Evolutionary conservation across 2,888 invertebrate genomes (phyloP).

Genomic region (Leptothorax acervorum): DNA sequence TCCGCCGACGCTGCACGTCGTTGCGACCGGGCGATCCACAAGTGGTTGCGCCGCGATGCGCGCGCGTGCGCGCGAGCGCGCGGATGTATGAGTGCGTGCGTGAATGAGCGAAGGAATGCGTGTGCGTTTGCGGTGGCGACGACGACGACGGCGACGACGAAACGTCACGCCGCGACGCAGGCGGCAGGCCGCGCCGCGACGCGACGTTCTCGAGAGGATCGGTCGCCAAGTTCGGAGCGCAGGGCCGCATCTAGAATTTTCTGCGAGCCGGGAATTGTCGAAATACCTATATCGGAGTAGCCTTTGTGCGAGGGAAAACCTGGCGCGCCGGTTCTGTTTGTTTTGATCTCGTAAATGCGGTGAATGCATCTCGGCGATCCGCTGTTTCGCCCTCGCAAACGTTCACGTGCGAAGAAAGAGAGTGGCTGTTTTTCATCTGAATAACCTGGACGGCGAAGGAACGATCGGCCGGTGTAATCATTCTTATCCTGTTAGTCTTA

Average conservation of each 20-base stretch:
- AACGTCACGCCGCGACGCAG: conserved; percentile 49
- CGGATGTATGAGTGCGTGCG: conserved; percentile 58
- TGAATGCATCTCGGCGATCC: not conserved
- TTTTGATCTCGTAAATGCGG: not conserved
- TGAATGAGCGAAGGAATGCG: conserved; percentile 30
- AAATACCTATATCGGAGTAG: no score
- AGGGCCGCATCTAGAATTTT: conserved; percentile 30
- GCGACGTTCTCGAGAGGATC: conserved; percentile 48
- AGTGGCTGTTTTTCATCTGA: not conserved
- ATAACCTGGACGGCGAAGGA: not conserved
- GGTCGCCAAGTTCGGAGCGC: conserved; percentile 13
- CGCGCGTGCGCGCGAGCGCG: conserved; percentile 29
- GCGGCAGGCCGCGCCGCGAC: conserved; percentile 41
- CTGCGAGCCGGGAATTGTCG: not conserved
- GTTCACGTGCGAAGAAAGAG: not conserved
- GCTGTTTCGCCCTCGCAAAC: not conserved
- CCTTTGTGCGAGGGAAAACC: not conserved
- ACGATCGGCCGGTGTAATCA: not conserved
- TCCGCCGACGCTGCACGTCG: conserved; percentile 53
- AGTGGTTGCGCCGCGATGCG: conserved; percentile 78
- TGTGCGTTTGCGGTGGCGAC: not conserved
- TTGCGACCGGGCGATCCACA: conserved; percentile 77
- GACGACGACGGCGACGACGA: not conserved
- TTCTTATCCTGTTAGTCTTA: not conserved
- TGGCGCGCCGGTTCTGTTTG: not conserved